Conservation (phyloP, 2,888 invertebrate genomes). For the Ormyrus labotus region DNA sequence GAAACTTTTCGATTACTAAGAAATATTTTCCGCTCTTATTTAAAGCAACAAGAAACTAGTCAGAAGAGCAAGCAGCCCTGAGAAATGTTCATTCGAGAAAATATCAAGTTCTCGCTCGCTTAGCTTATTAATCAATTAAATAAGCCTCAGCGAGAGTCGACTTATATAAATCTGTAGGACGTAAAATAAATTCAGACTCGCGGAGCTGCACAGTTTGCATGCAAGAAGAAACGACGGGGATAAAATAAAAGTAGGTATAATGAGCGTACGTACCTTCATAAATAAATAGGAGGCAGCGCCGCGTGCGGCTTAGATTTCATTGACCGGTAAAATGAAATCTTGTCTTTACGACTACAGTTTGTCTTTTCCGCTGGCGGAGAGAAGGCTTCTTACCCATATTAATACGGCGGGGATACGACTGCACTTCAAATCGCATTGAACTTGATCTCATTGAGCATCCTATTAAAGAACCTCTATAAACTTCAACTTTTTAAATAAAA, state of each 20-base stretch:
- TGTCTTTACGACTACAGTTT: not conserved
- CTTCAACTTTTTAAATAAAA: slow-evolving; percentile 1
- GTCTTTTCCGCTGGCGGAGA: not conserved
- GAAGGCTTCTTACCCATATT: slow-evolving; percentile 1
- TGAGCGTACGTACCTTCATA: not conserved
- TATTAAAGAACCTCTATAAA: not conserved
- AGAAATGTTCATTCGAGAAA: not conserved
- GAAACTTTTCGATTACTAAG: slow-evolving; percentile 30
- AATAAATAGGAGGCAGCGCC: not conserved
- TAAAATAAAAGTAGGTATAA: slow-evolving; percentile 13
- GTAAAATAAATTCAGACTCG: slow-evolving; percentile 21
- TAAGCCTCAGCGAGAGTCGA: slow-evolving; percentile 10
- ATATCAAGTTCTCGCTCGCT: not conserved
- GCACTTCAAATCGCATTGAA: not conserved
- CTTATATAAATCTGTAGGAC: slow-evolving; percentile 19
- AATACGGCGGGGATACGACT: not conserved
- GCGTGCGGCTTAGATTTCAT: slow-evolving; percentile 4
- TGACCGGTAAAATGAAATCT: slow-evolving; percentile 9
- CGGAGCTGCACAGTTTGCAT: not conserved
- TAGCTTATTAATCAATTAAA: slow-evolving; percentile 42
- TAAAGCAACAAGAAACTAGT: not conserved
- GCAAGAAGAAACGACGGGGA: not conserved
- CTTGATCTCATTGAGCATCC: no score
- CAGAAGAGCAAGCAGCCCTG: no score
- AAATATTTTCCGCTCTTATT: slow-evolving; percentile 19